Conservation (phyloP, 2,113 vertebrate species). For the Lepisosteus osseus region DNA sequence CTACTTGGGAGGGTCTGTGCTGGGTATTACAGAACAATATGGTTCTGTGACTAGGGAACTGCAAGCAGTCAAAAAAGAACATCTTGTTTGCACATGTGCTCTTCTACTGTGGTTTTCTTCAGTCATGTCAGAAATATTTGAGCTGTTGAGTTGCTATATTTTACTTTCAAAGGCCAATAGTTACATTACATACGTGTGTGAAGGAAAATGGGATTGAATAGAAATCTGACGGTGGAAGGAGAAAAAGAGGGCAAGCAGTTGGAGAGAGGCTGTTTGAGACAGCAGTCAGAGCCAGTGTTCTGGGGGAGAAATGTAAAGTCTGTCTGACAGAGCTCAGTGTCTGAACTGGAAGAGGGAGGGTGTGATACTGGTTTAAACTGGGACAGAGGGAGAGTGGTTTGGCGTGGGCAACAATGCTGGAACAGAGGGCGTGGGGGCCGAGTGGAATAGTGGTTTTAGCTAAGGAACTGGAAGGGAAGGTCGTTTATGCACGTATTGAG, state of each 20-base stretch:
- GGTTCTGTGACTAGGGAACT: constrained; percentile 1
- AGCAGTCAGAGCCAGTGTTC: not conserved
- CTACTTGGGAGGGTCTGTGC: constrained; percentile 1
- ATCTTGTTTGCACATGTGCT: constrained; percentile 22
- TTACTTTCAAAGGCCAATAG: constrained; percentile 7
- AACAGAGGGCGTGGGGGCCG: not conserved
- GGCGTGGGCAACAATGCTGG: not conserved
- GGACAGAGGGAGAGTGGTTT: not conserved
- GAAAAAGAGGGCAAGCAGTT: not conserved
- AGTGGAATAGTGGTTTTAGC: too few relatives aligned
- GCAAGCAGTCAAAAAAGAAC: not conserved
- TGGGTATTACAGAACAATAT: not conserved
- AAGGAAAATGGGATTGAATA: not conserved
- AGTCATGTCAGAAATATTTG: constrained; percentile 12
- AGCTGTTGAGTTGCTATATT: not conserved
- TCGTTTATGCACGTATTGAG: too few relatives aligned
- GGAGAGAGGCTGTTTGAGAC: not conserved
- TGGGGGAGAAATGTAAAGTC: too few relatives aligned
- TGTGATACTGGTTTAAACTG: not conserved
- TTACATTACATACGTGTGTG: not conserved
- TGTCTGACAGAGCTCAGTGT: too few relatives aligned
- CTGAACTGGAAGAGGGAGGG: not conserved
- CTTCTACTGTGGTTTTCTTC: constrained; percentile 16
- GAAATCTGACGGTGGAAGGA: not conserved
- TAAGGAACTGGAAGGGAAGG: too few relatives aligned